These are phyloP conservation scores for Drepana falcataria DNA, from an alignment of 2,888 invertebrate genomes.

Conservation along the genomic window DNA sequence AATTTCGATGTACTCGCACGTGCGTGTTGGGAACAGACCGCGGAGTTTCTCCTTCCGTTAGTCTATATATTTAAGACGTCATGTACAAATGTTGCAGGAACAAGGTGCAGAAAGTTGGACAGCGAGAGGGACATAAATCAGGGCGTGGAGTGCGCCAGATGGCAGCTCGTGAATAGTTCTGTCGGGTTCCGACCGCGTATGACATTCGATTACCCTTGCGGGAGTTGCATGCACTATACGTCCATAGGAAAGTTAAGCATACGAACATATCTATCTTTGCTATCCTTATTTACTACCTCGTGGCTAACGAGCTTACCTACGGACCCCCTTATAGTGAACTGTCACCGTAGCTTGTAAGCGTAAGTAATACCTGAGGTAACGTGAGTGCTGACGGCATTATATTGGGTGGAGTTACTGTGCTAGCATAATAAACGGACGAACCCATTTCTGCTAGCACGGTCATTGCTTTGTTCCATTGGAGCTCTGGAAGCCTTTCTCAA, in stretches of 20 bases:
- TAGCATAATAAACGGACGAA: too few species aligned
- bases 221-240: constrained; percentile 11
- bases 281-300: too few species aligned
- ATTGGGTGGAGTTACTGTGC: too few species aligned
- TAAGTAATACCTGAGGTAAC: too few species aligned
- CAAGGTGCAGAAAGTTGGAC: constrained; percentile 73
- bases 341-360: too few species aligned
- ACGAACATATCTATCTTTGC: neutral
- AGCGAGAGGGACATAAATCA: constrained; percentile 67
- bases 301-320: too few species aligned
- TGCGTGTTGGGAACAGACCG: constrained; percentile 14
- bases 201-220: constrained; percentile 68
- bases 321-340: too few species aligned
- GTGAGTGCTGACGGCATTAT: too few species aligned
- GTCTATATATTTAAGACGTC: constrained; percentile 65
- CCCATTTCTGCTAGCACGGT: too few species aligned
- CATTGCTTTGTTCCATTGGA: too few species aligned
- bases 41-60: constrained; percentile 35
- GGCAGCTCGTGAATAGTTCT: constrained; percentile 60
- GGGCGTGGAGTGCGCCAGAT: constrained; percentile 50
- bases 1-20: constrained; percentile 13
- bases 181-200: constrained; percentile 60
- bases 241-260: constrained; percentile 19
- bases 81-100: constrained; percentile 68
- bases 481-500: too few species aligned